Percentiles rank a stretch among this genome's conserved stretches.
Evolutionary conservation across 2,113 vertebrate species (phyloP).

Genomic region (Probosciger aterrimus): DNA sequence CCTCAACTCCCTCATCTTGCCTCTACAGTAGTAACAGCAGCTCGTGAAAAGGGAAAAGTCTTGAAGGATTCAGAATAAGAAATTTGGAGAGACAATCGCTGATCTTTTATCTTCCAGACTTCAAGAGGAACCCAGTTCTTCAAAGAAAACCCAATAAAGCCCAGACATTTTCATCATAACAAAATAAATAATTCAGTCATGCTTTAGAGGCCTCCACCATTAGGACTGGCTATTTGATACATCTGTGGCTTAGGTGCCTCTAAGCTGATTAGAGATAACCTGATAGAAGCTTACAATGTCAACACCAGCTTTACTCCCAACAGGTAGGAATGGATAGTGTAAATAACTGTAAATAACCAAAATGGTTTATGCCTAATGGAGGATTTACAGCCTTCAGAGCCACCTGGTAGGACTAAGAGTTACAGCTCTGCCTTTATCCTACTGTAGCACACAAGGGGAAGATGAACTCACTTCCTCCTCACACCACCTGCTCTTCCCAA

Average conservation of each 20-base stretch:
- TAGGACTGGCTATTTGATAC: conserved; percentile 67
- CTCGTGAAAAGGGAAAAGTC: conserved; percentile 69
- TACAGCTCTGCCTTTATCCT: conserved; percentile 48
- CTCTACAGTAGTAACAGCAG: conserved; percentile 56
- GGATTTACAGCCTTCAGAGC: conserved; percentile 64
- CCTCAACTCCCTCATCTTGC: conserved; percentile 54
- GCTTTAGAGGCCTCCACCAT: conserved; percentile 65
- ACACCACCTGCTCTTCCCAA: background rate
- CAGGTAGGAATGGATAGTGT: conserved; percentile 67
- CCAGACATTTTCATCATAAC: conserved; percentile 77
- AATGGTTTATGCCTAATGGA: conserved; percentile 62
- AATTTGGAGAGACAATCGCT: conserved; percentile 65
- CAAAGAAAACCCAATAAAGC: conserved; percentile 78
- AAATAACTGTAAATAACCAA: conserved; percentile 68
- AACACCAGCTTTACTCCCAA: conserved; percentile 47
- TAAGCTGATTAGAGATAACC: conserved; percentile 76
- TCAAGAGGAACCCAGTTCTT: conserved; percentile 76
- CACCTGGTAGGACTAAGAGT: conserved; percentile 31
- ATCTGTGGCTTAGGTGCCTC: conserved; percentile 69
- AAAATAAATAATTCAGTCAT: conserved; percentile 80
- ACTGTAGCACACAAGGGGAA: background rate
- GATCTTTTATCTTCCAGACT: conserved; percentile 78
- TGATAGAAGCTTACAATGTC: conserved; percentile 62
- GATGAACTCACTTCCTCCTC: background rate
- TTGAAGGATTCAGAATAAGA: conserved; percentile 66